These are phyloP conservation scores for Lophotis ruficrista DNA, from an alignment of 2,113 vertebrate genomes.

Conservation along the genomic window DNA sequence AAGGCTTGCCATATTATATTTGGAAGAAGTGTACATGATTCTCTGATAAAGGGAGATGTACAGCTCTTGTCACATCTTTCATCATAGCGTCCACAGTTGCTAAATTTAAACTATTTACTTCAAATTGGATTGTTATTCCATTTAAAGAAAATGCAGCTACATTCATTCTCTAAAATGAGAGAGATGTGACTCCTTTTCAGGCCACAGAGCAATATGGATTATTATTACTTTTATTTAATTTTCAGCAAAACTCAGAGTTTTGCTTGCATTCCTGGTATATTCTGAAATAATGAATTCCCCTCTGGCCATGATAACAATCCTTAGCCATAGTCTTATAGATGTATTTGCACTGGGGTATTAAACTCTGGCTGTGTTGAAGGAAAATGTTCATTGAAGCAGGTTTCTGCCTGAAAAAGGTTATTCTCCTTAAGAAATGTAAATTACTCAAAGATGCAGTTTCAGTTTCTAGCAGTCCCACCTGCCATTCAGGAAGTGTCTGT, in stretches of 20 bases:
- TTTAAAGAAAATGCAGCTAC: neutral
- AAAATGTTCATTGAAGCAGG: neutral
- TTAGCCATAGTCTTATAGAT: neutral
- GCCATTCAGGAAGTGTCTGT: slow-evolving; percentile 41
- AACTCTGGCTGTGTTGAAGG: neutral
- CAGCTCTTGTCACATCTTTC: neutral
- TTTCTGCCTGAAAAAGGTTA: neutral
- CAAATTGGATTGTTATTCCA: neutral
- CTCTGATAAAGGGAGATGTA: neutral
- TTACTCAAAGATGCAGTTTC: neutral
- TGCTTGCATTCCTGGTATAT: neutral
- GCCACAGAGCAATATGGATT: neutral
- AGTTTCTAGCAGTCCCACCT: slow-evolving; percentile 20
- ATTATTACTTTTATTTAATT: neutral
- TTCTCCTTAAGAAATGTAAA: neutral
- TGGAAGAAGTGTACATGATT: neutral
- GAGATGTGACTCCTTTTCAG: neutral
- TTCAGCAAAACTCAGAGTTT: neutral
- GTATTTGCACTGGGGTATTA: neutral
- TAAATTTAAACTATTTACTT: neutral
- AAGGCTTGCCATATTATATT: neutral
- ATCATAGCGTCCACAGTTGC: neutral
- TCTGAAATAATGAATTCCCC: neutral
- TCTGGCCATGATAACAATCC: neutral
- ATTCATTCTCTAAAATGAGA: neutral